phyloP scores from a whole-genome alignment of 2,888 invertebrate genomes.

The Taenaris catops region DNA sequence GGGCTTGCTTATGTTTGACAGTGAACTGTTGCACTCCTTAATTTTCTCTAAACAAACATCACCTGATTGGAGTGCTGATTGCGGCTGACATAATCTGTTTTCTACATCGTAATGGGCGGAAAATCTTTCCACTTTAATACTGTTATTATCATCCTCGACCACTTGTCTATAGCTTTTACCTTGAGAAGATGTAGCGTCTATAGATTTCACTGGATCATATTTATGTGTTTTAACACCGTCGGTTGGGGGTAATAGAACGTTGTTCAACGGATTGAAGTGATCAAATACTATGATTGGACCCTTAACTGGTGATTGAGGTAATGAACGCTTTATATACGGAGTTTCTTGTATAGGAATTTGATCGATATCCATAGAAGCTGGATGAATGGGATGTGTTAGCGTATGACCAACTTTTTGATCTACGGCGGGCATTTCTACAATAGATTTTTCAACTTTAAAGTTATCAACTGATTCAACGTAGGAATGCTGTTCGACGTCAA shows the following conservation, averaged over 20 bases:
- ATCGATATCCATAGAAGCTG: slow-evolving; percentile 13
- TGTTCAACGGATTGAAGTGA: slow-evolving; percentile 56
- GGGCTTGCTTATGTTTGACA: slow-evolving; percentile 29
- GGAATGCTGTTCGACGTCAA: slow-evolving; percentile 33
- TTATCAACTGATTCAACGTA: slow-evolving; percentile 29
- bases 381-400: slow-evolving; percentile 5
- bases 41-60: slow-evolving; percentile 23
- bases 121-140: slow-evolving; percentile 19
- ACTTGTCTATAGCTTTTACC: slow-evolving; percentile 4
- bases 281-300: slow-evolving; percentile 48
- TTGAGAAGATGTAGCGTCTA: slow-evolving; percentile 12
- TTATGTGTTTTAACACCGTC: slow-evolving; percentile 35
- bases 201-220: slow-evolving; percentile 38
- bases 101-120: slow-evolving; percentile 20
- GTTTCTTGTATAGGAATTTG: slow-evolving; percentile 3
- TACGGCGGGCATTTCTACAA: slow-evolving; percentile 13
- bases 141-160: slow-evolving; percentile 5
- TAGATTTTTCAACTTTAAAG: slow-evolving; percentile 17
- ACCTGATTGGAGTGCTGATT: slow-evolving; percentile 22
- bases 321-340: slow-evolving; percentile 4
- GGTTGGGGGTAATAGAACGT: slow-evolving; percentile 34
- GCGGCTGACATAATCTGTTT: slow-evolving; percentile 10
- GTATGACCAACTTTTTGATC: slow-evolving; percentile 12
- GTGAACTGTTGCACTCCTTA: slow-evolving; percentile 21
- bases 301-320: slow-evolving; percentile 6